Percentiles rank a stretch among this genome's conserved stretches.
phyloP scores from a whole-genome alignment of 2,113 vertebrate genomes.

The Oplegnathus fasciatus region DNA sequence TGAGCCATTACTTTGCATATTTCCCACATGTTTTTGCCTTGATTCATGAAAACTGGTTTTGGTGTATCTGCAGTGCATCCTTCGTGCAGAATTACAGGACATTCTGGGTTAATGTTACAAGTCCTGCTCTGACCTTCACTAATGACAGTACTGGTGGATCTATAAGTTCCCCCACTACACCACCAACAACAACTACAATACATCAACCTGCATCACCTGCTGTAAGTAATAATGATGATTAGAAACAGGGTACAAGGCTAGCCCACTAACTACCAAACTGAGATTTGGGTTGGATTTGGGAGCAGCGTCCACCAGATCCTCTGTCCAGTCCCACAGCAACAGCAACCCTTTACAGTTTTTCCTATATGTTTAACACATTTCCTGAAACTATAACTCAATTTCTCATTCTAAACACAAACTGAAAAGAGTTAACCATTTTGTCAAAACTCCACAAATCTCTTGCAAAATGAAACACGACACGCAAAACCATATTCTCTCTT shows the following conservation, averaged over 20 bases:
- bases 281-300: not conserved
- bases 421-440: no score
- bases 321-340: not conserved
- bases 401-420: no score
- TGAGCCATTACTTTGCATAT: not conserved
- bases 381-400: no score
- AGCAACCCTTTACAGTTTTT: no score
- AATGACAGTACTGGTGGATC: not conserved
- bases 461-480: no score
- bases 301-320: not conserved
- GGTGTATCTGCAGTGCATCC: conserved; percentile 77
- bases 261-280: no score
- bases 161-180: not conserved
- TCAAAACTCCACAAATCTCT: no score
- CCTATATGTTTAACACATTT: no score
- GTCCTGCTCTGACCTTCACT: conserved; percentile 52
- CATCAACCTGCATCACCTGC: not conserved
- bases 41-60: not conserved
- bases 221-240: conserved; percentile 38
- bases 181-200: no score
- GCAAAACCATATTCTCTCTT: no score
- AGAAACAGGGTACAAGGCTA: not conserved
- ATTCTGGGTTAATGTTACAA: conserved; percentile 80
- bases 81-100: conserved; percentile 61
- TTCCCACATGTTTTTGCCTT: not conserved